Evolutionary conservation across 2,113 vertebrate species (phyloP), one percentile per base, ranked within the genome.

Genomic region (Lasiurus cinereus): DNA sequence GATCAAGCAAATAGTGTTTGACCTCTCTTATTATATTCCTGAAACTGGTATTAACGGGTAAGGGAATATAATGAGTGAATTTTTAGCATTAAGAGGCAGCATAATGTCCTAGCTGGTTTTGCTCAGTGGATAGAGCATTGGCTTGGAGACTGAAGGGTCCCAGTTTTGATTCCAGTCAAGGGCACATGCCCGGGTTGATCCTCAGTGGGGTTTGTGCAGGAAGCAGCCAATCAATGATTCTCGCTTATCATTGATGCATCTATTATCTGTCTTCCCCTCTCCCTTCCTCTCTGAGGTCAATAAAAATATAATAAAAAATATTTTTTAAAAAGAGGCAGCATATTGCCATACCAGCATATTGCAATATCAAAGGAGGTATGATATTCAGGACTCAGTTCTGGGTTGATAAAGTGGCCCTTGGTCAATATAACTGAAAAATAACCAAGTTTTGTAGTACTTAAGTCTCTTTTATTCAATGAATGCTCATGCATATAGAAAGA

Each of bases 391-490:
- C 24, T 83, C 88, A 72, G 54, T 16, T 79, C 22, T 82, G 80
- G 15, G 29, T 43, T 79, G 9, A 74, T 8, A 74, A 89, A 87
- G 27, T 83, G 12, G 21, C 10, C 12, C 3, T 46, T 72, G 6
- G 18, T 94, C 43, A 76, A 54, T 62, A 33, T 16, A 18, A 87
- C 16, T 78, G 39, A 79, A 48, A 96, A 94, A 70, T 59, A 62
- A 27, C 16, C 50, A 79, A 56, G 4, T 66, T 9, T 6, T 14
- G 12, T 11, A 80, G 78, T 84, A 73, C 5, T 69, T 73, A 70
- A 67, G 91, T 84, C n/a, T 13, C 72, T 78, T 92, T 82, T 67
- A 93, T 59, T 59, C 43, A 92, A 14, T 59, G 67, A 70, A 88
- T 33, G 10, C 48, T 95, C 62, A 36, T 72, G 52, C 4, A 85